Percentiles rank a stretch among this genome's conserved stretches.
Evolutionary conservation across 1,140 invertebrate species (phyloP).

Genomic region (Rhagoletis pomonella): DNA sequence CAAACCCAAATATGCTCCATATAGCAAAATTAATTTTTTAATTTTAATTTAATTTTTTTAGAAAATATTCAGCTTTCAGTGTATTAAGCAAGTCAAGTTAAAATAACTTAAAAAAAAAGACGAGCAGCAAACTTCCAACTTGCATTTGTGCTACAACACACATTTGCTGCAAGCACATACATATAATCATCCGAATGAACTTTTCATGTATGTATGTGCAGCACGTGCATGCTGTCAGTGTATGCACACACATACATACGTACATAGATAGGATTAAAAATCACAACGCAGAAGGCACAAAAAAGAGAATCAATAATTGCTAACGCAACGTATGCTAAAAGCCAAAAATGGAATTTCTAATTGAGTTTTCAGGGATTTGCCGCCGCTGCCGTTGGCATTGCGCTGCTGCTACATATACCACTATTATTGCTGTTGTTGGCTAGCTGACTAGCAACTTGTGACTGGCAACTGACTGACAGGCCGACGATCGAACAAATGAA

Average conservation of each 20-base stretch:
- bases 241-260: background rate
- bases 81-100: background rate
- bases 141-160: background rate
- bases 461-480: constrained; percentile 36
- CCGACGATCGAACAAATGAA: constrained; percentile 46
- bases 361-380: constrained; percentile 73
- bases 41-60: too few species aligned
- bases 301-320: constrained; percentile 57
- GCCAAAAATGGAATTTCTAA: constrained; percentile 74
- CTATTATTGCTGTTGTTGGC: background rate
- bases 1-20: too few species aligned
- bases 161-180: background rate
- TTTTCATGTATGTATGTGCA: background rate
- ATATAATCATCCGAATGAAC: background rate
- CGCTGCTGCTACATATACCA: too few species aligned
- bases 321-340: constrained; percentile 68
- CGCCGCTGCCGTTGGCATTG: background rate
- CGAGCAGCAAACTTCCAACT: background rate
- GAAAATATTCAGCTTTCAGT: background rate
- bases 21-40: too few species aligned
- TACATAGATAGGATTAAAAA: constrained; percentile 17
- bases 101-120: background rate
- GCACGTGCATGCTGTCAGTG: background rate
- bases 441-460: constrained; percentile 20
- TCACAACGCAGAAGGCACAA: constrained; percentile 21